These are phyloP conservation scores for Cynoglossus semilaevis DNA, from an alignment of 2,113 vertebrate species.

Conservation along the genomic window DNA sequence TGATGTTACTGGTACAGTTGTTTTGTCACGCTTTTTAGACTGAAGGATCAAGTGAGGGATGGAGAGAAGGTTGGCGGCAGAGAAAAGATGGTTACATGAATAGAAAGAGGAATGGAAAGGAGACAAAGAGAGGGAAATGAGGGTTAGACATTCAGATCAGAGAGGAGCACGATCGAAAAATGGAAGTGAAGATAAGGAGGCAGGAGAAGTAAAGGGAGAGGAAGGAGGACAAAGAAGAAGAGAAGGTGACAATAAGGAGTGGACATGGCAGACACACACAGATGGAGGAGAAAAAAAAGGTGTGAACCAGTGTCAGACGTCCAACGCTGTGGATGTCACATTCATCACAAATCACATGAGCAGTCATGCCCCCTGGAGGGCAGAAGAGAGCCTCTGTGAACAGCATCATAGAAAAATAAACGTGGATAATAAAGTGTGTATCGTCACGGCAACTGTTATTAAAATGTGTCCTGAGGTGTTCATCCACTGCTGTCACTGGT, in stretches of 20 bases:
- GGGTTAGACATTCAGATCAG: constrained; percentile 3
- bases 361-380: constrained; percentile 8
- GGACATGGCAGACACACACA: neutral
- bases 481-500: no score
- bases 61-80: no score
- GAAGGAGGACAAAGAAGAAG: neutral
- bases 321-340: constrained; percentile 12
- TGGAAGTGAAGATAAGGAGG: constrained; percentile 11
- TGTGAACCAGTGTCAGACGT: constrained; percentile 32
- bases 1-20: constrained; percentile 1
- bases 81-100: neutral
- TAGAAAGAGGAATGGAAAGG: constrained; percentile 37
- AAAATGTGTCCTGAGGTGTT: no score
- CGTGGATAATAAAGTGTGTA: no score
- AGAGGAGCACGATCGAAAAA: neutral
- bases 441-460: no score
- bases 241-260: neutral
- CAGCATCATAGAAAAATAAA: no score
- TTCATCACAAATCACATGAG: neutral
- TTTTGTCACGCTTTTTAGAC: no score
- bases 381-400: neutral
- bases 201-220: neutral
- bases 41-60: no score
- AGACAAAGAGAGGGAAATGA: constrained; percentile 18
- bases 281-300: constrained; percentile 12